Conservation (phyloP, 2,113 vertebrate species). For the Callocephalon fimbriatum region DNA sequence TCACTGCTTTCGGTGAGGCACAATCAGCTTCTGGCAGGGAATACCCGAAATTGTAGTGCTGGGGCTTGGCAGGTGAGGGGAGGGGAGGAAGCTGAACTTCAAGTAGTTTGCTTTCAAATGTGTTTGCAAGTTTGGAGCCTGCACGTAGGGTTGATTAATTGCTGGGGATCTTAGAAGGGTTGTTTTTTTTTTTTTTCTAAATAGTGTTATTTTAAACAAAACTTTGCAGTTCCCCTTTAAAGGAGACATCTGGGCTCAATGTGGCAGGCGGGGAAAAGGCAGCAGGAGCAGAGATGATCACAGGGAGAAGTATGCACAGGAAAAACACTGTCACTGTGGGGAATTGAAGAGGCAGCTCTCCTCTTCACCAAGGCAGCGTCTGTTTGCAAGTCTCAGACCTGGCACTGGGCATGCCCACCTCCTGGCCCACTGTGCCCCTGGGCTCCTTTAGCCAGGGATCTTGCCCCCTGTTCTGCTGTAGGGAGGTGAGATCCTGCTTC, state of each 20-base stretch:
- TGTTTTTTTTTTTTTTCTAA: not conserved
- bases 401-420: not conserved
- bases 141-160: slow-evolving; percentile 56
- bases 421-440: not conserved
- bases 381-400: not conserved
- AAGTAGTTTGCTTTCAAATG: not conserved
- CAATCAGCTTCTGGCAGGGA: not conserved
- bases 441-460: not conserved
- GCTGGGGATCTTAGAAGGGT: slow-evolving; percentile 18
- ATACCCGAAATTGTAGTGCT: fast-evolving
- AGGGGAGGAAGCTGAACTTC: not conserved
- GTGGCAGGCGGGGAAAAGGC: slow-evolving; percentile 22
- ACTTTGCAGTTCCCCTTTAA: slow-evolving; percentile 64
- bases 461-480: not conserved
- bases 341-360: not conserved
- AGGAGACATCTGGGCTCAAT: slow-evolving; percentile 69
- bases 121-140: not conserved
- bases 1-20: not conserved
- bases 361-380: not conserved
- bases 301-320: not conserved
- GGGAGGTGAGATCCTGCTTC: not conserved
- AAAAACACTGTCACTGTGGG: not conserved
- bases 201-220: slow-evolving; percentile 68
- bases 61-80: slow-evolving; percentile 17
- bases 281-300: not conserved